Conservation (phyloP, 1,140 invertebrate genomes). For the Drosophila nigrodunni region DNA sequence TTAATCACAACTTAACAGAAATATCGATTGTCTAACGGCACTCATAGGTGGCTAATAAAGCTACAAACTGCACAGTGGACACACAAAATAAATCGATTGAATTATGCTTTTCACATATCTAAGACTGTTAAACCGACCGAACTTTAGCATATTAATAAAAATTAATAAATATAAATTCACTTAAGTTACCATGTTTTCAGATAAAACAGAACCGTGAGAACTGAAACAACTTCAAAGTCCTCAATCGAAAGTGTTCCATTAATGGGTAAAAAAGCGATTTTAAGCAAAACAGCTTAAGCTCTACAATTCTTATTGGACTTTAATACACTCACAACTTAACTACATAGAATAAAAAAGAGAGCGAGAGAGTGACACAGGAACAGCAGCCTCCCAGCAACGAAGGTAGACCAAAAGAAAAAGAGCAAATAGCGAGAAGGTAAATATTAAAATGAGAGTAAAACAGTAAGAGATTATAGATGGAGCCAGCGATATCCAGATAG, state of each 20-base stretch:
- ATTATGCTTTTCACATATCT: too few relatives aligned
- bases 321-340: constrained; percentile 5
- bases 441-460: neutral
- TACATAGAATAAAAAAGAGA: neutral
- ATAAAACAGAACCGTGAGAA: too few relatives aligned
- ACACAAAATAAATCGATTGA: too few relatives aligned
- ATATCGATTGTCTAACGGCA: neutral
- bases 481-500: constrained; percentile 38
- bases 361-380: neutral
- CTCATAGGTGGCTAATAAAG: neutral
- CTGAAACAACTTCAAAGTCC: too few relatives aligned
- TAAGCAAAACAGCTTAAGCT: too few relatives aligned
- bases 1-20: constrained; percentile 9
- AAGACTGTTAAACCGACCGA: too few relatives aligned
- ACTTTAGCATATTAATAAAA: too few relatives aligned
- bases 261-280: neutral
- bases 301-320: neutral
- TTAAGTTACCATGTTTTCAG: too few relatives aligned
- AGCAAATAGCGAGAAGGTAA: neutral
- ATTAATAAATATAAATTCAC: too few relatives aligned
- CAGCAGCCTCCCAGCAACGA: constrained; percentile 24
- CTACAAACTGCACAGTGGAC: neutral
- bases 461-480: neutral
- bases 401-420: constrained; percentile 12
- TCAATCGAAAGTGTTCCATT: neutral